phyloP scores from a whole-genome alignment of 2,113 vertebrate genomes.

The Poecilia latipinna region DNA sequence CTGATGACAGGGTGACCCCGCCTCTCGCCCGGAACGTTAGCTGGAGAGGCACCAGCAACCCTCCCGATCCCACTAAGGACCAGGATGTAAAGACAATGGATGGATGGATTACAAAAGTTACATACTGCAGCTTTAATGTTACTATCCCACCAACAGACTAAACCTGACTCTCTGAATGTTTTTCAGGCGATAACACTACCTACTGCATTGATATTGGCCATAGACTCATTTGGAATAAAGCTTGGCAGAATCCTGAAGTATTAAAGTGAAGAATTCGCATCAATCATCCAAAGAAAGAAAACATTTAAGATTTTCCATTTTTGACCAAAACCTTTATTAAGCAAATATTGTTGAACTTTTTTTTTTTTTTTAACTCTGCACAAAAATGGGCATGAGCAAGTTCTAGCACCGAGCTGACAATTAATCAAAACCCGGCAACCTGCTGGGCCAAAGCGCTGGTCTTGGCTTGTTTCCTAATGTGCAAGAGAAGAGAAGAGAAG shows the following conservation, averaged over 20 bases:
- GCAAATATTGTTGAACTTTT: constrained; percentile 57
- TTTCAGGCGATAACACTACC: constrained; percentile 55
- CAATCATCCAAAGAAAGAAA: constrained; percentile 29
- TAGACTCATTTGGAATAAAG: constrained; percentile 13
- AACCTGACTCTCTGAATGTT: constrained; percentile 32
- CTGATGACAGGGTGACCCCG: too few species aligned
- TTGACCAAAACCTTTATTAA: constrained; percentile 48
- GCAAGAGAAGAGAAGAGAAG: constrained; percentile 9
- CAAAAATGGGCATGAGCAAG: constrained; percentile 24
- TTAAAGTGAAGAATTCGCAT: constrained; percentile 69
- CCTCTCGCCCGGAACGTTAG: too few species aligned
- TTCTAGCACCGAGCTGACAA: constrained; percentile 46
- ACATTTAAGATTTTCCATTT: constrained; percentile 51
- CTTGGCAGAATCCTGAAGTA: constrained; percentile 55
- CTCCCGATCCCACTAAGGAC: too few species aligned
- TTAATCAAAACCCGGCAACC: constrained; percentile 61
- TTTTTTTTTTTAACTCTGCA: constrained; percentile 25
- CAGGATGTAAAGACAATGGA: too few species aligned
- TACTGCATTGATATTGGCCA: constrained; percentile 27
- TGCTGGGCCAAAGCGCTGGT: constrained; percentile 43
- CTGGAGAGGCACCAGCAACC: too few species aligned
- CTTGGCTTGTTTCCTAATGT: constrained; percentile 37
- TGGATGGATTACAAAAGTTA: too few species aligned
- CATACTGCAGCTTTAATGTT: background rate
- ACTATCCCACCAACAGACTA: background rate